phyloP scores from a whole-genome alignment of 1,140 invertebrate species.

The Manduca sexta region DNA sequence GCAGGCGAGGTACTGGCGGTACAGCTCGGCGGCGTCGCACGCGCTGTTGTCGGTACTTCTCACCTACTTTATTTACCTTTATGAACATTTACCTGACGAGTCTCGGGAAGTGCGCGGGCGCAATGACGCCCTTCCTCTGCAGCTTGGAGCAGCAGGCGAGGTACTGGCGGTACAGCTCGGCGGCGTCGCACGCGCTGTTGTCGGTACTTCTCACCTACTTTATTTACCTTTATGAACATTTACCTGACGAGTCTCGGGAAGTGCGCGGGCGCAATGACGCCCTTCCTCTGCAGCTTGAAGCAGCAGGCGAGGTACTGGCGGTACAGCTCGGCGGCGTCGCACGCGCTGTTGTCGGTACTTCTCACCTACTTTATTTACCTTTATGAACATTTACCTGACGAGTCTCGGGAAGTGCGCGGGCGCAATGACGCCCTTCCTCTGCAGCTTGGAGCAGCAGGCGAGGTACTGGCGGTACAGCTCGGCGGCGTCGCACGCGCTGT shows the following conservation, averaged over 20 bases:
- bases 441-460: slow-evolving; percentile 85
- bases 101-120: slow-evolving; percentile 84
- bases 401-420: slow-evolving; percentile 86
- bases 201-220: no score
- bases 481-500: slow-evolving; percentile 81
- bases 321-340: slow-evolving; percentile 89
- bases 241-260: slow-evolving; percentile 88
- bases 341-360: slow-evolving; percentile 73
- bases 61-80: slow-evolving; percentile 11
- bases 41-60: slow-evolving; percentile 74
- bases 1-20: slow-evolving; percentile 88
- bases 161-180: slow-evolving; percentile 90
- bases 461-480: slow-evolving; percentile 91
- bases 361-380: slow-evolving; percentile 13
- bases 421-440: slow-evolving; percentile 83
- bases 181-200: slow-evolving; percentile 80
- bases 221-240: slow-evolving; percentile 13
- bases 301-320: slow-evolving; percentile 89
- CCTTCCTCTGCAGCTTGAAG: slow-evolving; percentile 83
- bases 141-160: slow-evolving; percentile 86
- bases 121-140: slow-evolving; percentile 83
- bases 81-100: slow-evolving; percentile 79
- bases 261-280: slow-evolving; percentile 84
- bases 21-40: slow-evolving; percentile 87
- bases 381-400: slow-evolving; percentile 76